Percentiles rank a stretch among this genome's conserved stretches.
Conservation (phyloP, 1,140 invertebrate genomes). For the Stenopsyche tienmushanensis region DNA sequence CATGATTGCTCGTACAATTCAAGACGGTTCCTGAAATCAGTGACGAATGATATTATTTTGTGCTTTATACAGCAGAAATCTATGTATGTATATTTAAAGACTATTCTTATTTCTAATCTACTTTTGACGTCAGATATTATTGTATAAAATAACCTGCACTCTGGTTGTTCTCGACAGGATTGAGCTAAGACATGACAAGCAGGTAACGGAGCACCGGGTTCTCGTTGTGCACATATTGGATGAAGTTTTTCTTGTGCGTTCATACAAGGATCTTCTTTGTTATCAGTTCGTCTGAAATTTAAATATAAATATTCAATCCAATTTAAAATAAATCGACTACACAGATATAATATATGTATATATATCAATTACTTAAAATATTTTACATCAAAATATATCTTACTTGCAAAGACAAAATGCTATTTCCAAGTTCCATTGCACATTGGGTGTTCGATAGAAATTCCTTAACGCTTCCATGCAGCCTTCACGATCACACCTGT, state of each 20-base stretch:
- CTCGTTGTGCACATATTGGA: constrained; percentile 79
- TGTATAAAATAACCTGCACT: constrained; percentile 66
- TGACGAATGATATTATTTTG: neutral
- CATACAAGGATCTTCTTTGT: constrained; percentile 80
- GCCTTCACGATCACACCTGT: constrained; percentile 73
- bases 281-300: constrained; percentile 66
- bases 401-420: constrained; percentile 92
- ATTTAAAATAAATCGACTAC: neutral
- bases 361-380: neutral
- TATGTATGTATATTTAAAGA: too few relatives aligned
- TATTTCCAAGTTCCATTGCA: constrained; percentile 81
- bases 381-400: constrained; percentile 48
- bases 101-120: neutral
- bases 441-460: constrained; percentile 77
- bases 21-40: constrained; percentile 64
- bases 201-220: constrained; percentile 68
- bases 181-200: constrained; percentile 80
- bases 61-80: constrained; percentile 34
- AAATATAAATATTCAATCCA: too few relatives aligned
- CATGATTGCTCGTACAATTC: constrained; percentile 88
- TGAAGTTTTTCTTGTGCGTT: constrained; percentile 84
- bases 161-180: constrained; percentile 70
- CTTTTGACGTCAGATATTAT: neutral
- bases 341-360: neutral
- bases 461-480: constrained; percentile 85